phyloP scores from a whole-genome alignment of 2,888 invertebrate genomes.

The Cantharis flavilabris region DNA sequence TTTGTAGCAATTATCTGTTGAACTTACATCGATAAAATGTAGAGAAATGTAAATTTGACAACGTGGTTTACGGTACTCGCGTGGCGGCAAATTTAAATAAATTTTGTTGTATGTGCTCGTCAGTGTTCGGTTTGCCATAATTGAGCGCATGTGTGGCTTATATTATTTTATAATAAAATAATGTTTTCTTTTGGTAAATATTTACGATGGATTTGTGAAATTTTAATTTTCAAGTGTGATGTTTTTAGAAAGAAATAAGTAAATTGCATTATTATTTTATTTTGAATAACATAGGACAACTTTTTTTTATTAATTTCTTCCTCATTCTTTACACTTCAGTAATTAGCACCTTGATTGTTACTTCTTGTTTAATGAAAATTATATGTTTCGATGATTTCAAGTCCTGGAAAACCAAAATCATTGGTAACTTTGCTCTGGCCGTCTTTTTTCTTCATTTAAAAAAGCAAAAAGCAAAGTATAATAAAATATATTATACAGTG shows the following conservation, averaged over 20 bases:
- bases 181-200: neutral
- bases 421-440: neutral
- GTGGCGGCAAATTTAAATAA: neutral
- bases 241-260: neutral
- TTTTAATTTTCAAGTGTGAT: neutral
- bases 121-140: neutral
- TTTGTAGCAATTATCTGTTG: neutral
- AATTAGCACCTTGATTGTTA: neutral
- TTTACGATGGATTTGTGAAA: neutral
- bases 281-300: neutral
- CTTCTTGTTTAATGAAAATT: neutral
- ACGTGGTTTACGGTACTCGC: neutral
- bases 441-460: neutral
- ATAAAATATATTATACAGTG: neutral
- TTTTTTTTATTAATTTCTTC: neutral
- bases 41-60: neutral
- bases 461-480: neutral
- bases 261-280: neutral
- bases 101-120: neutral
- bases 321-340: neutral
- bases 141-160: conserved; percentile 1
- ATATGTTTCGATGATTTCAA: neutral
- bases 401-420: neutral
- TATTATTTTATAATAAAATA: neutral
- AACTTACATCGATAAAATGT: neutral